Conservation (phyloP, 2,113 vertebrate species). For the Corapipo altera region DNA sequence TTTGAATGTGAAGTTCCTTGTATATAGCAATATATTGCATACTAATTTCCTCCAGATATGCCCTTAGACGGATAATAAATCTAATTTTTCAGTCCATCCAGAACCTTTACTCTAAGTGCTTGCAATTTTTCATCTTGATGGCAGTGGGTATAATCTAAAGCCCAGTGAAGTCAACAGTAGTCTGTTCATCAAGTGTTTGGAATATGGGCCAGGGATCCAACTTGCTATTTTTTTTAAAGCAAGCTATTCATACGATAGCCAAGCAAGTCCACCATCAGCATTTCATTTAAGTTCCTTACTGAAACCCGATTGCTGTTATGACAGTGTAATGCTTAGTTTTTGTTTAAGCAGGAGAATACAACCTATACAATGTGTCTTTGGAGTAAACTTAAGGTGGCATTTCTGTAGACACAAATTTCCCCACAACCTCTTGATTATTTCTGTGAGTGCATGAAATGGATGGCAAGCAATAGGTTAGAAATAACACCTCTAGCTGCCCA, state of each 20-base stretch:
- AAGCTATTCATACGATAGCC: neutral
- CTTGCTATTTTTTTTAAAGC: neutral
- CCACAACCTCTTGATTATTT: neutral
- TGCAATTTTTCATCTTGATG: slow-evolving; percentile 42
- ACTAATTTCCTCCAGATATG: slow-evolving; percentile 38
- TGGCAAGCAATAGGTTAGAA: neutral
- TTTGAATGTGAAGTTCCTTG: neutral
- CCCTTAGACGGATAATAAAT: slow-evolving; percentile 22
- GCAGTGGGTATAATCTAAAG: neutral
- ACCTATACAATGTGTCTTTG: neutral
- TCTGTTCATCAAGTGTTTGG: neutral
- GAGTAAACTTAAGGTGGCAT: neutral
- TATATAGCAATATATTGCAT: neutral
- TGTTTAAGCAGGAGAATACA: neutral
- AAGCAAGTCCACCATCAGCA: neutral
- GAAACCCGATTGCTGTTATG: neutral
- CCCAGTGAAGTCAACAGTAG: slow-evolving; percentile 18
- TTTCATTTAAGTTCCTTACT: neutral
- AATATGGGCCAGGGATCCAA: neutral
- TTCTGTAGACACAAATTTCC: neutral
- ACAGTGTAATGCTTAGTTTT: neutral
- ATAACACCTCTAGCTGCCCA: neutral
- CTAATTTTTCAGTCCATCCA: slow-evolving; percentile 20
- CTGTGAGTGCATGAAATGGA: neutral
- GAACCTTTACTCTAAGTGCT: slow-evolving; percentile 19